Evolutionary conservation across 2,113 vertebrate species (phyloP), one percentile per base, ranked within the genome.

Genomic region (Dromiciops gliroides): DNA sequence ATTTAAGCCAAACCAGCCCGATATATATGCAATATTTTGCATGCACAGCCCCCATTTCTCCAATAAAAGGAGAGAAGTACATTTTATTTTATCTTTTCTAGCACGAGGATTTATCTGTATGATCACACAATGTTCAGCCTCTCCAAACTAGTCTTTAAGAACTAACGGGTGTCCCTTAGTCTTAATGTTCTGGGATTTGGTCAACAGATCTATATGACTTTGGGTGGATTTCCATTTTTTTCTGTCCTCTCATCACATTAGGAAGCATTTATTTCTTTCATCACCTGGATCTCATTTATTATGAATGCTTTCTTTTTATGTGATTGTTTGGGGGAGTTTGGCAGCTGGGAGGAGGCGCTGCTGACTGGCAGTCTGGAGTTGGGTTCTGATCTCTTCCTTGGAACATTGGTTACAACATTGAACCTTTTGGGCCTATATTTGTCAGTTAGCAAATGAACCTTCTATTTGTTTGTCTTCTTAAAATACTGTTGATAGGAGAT

Each of bases 361-460:
- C 31, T 37, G 4, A 67, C 14, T 67, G 31, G 31, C 37, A n/a
- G 92, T 24, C 48, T 83, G 56, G 52, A n/a, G 47, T 48, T 24
- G 2, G 28, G 89, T 12, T 53, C 89, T 48, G 31, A 1, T 24
- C 16, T 60, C 44, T 37, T 24, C 10, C 0, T 0, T 37, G 90
- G n/a, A 37, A 6, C 5, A 3, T 22, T 28, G 2, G 37, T 31
- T 28, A 0, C 8, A 24, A 9, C 48, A 31, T 19, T 5, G 14
- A 56, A 7, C 56, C 48, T 88, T 5, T 31, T 92, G 44, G 52
- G n/a, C 22, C 56, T 48, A 10, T 28, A 0, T 25, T 44, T 1
- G 11, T 91, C 37, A 28, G 2, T n/a, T 26, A 26, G 3, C 8
- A 1, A 3, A 2, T n/a, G 28, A 22, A 25, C 16, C 60, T 75